Percentiles rank a stretch among this genome's conserved stretches.
These are phyloP conservation scores for Achatina immaculata DNA, from an alignment of 1,140 invertebrate species.

Conservation along the genomic window DNA sequence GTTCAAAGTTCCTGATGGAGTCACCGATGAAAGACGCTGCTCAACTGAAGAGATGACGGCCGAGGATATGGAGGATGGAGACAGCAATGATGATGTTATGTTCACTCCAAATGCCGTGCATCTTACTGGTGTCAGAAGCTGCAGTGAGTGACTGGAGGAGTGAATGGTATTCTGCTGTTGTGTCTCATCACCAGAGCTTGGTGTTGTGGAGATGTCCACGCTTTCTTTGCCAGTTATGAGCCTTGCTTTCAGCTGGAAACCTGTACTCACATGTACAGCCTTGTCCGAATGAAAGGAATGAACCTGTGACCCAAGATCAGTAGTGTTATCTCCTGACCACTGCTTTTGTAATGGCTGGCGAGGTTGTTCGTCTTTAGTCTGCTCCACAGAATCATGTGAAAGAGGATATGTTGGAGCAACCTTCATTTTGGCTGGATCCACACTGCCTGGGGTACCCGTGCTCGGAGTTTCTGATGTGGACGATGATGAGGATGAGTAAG, in stretches of 20 bases:
- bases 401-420: not conserved
- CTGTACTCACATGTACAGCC: not conserved
- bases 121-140: slow-evolving; percentile 1
- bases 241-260: not conserved
- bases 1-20: slow-evolving; percentile 12
- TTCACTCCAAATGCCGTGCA: not conserved
- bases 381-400: not conserved
- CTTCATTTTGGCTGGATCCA: slow-evolving; percentile 2
- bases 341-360: not conserved
- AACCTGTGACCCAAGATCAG: not conserved
- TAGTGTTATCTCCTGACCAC: not conserved
- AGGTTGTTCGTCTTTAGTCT: slow-evolving; percentile 4
- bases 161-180: not conserved
- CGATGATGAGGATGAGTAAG: slow-evolving; percentile 25
- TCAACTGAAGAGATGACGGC: not conserved
- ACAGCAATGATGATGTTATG: slow-evolving; percentile 2
- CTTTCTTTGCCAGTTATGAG: not conserved
- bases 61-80: slow-evolving; percentile 13
- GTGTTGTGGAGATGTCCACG: not conserved
- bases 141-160: not conserved
- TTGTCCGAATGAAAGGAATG: not conserved
- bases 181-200: not conserved
- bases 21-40: slow-evolving; percentile 24
- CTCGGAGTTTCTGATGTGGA: slow-evolving; percentile 17
- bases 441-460: slow-evolving; percentile 25